These are phyloP conservation scores for Drosophila funebris DNA, from an alignment of 1,140 invertebrate species.

Conservation along the genomic window DNA sequence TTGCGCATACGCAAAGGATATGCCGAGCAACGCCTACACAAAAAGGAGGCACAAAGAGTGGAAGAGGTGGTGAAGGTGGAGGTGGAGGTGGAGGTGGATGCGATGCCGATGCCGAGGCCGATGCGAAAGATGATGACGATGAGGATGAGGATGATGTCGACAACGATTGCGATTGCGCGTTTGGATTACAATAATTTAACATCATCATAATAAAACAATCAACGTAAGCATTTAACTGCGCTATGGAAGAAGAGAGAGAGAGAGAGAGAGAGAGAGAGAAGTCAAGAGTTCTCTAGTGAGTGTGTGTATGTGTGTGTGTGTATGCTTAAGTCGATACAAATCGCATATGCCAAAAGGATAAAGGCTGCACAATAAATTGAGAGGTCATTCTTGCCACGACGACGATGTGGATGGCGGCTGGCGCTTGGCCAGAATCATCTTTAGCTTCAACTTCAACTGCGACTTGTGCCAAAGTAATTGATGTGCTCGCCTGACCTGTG, in stretches of 20 bases:
- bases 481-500: conserved; percentile 83
- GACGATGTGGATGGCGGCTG: conserved; percentile 30
- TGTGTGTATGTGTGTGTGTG: conserved; percentile 24
- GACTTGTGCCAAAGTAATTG: conserved; percentile 83
- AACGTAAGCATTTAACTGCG: conserved; percentile 70
- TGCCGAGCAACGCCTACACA: conserved; percentile 68
- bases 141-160: conserved; percentile 76
- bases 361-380: conserved; percentile 83
- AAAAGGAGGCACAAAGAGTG: neutral
- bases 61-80: neutral
- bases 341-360: conserved; percentile 80
- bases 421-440: conserved; percentile 36
- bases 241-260: neutral
- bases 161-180: conserved; percentile 81
- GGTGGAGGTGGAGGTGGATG: neutral
- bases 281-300: neutral
- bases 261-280: neutral
- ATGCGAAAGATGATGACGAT: conserved; percentile 39
- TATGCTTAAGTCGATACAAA: conserved; percentile 76
- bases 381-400: conserved; percentile 80
- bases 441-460: conserved; percentile 10
- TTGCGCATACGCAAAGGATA: conserved; percentile 78
- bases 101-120: conserved; percentile 26
- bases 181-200: conserved; percentile 84
- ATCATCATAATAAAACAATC: conserved; percentile 84